Evolutionary conservation across 2,797 vertebrate species (phyloP).

Genomic region (Tragelaphus oryx): DNA sequence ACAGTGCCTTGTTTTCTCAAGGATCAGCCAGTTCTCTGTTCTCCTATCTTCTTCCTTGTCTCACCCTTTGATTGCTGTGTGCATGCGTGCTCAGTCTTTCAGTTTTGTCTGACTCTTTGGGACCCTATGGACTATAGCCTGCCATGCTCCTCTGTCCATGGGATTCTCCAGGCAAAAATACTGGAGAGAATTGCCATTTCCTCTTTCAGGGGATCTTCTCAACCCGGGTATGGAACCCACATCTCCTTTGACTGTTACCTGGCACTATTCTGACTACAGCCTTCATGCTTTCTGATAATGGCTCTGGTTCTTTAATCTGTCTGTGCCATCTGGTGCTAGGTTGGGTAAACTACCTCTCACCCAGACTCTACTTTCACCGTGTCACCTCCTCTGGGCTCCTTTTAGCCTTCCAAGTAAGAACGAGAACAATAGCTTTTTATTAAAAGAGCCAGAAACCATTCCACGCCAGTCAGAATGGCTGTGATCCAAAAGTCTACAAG

Average conservation of each 20-base stretch:
- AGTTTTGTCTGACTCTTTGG: background rate
- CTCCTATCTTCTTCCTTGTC: background rate
- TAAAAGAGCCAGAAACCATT: background rate
- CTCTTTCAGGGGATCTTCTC: background rate
- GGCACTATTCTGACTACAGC: background rate
- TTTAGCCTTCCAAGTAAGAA: background rate
- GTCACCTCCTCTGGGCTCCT: background rate
- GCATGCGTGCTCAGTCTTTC: background rate
- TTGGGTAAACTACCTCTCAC: background rate
- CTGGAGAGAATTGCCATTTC: background rate
- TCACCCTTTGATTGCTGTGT: background rate
- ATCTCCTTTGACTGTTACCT: background rate
- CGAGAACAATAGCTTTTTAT: background rate
- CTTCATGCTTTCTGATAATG: background rate
- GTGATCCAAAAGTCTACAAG: too few relatives aligned
- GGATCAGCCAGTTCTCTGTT: background rate
- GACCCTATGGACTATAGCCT: background rate
- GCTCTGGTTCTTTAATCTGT: background rate
- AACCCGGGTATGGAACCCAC: background rate
- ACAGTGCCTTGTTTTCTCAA: background rate
- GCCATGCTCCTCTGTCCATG: background rate
- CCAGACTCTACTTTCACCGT: background rate
- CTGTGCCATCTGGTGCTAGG: background rate
- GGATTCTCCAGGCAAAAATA: background rate
- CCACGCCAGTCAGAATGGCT: too few relatives aligned